Base-by-base conservation (phyloP, 2,888 invertebrate species). In the Nebria brevicollis region DNA sequence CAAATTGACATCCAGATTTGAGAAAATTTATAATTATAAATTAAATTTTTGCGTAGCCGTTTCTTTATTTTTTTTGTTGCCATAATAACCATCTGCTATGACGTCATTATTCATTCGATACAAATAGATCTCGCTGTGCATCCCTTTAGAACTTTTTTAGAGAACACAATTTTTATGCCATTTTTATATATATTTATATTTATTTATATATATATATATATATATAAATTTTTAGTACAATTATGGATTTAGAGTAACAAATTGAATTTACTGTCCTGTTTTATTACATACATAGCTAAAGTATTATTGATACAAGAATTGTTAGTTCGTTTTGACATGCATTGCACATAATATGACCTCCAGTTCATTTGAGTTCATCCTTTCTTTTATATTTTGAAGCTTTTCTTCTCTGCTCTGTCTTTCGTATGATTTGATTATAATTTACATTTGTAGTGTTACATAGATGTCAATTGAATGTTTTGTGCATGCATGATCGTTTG, bases 81-180 rank as follows among this genome's bases (percentile, higher is more conserved):
- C 34, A 41, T 42, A 34, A 15, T 34, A 76, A 76, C 34, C 70
- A 42, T 41, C 42, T 77, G 77, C 43, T 77, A 20, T 77, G 77
- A 77, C 77, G 77, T 77, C 77, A 77, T 77, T 77, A 77, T 77
- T 66, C 25, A 66, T 77, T 41, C 77, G 42, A 43, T 77, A 77
- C 66, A 77, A 77, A 42, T 68, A 70, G 70, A 20, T 76, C 41
- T 77, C 15, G 68, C 77, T 41, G 43, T 77, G 77, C 43, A 77
- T 42, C 42, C 43, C 20, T 26, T 54, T 54, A 54, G 54, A 54
- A 54, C 54, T 54, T 54, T 34, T 4, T 34, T 77, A 66, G 26
- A 26, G 41, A 66, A 34, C 65, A 66, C 66, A 42, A 66, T 66
- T 65, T 54, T 54, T 54, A 54, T 76, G 66, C 26, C 66, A 66